Percentiles rank a stretch among this genome's conserved stretches.
Conservation (phyloP, 2,888 invertebrate genomes). For the Nomada ferruginata region DNA sequence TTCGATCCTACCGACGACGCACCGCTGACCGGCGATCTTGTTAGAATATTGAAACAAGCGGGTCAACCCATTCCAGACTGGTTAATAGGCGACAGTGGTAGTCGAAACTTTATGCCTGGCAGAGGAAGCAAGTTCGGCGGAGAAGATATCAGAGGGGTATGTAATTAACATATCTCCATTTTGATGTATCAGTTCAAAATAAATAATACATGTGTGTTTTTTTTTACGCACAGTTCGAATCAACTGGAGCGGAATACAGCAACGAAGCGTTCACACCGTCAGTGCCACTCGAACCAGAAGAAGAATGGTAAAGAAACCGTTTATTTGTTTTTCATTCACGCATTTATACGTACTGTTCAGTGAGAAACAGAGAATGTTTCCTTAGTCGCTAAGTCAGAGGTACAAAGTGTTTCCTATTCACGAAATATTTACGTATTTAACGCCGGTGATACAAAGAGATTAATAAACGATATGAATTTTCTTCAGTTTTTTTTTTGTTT, state of each 20-base stretch:
- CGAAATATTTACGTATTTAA: neutral
- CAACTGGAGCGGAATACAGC: slow-evolving; percentile 60
- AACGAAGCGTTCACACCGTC: slow-evolving; percentile 28
- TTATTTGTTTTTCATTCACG: neutral
- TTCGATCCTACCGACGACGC: slow-evolving; percentile 87
- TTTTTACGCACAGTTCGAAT: slow-evolving; percentile 57
- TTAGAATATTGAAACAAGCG: slow-evolving; percentile 91
- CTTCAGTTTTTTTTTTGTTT: slow-evolving; percentile 17
- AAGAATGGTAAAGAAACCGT: slow-evolving; percentile 85
- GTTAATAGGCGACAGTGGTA: slow-evolving; percentile 84
- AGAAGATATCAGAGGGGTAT: slow-evolving; percentile 88
- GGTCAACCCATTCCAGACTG: slow-evolving; percentile 91
- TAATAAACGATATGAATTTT: neutral
- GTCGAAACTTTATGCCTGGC: slow-evolving; percentile 71
- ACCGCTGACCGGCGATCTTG: slow-evolving; percentile 87
- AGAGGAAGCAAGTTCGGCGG: slow-evolving; percentile 88
- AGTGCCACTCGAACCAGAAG: slow-evolving; percentile 85
- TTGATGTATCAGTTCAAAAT: neutral
- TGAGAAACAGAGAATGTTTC: slow-evolving; percentile 21
- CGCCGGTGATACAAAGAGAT: neutral
- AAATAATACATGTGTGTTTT: slow-evolving; percentile 13
- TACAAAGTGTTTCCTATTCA: slow-evolving; percentile 15
- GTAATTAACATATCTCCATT: slow-evolving; percentile 70
- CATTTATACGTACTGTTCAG: slow-evolving; percentile 7
- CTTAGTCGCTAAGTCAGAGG: slow-evolving; percentile 18